A percentile compares a stretch with the other conserved stretches of the same genome.
phyloP scores from a whole-genome alignment of 2,113 vertebrate species.

The Antechinus flavipes region DNA sequence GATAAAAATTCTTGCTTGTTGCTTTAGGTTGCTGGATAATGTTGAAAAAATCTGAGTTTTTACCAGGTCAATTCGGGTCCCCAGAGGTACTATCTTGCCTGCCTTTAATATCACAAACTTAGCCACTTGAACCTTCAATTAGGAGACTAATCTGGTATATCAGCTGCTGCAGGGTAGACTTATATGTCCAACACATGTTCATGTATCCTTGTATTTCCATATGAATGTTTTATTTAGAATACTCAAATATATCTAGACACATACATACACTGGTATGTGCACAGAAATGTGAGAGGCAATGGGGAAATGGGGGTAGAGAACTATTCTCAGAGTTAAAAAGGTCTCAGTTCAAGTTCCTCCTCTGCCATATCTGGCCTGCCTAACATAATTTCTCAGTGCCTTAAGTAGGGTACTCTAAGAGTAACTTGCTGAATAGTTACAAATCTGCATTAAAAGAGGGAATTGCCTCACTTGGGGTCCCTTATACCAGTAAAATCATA shows the following conservation, averaged over 20 bases:
- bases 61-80: neutral
- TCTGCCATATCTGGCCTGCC: neutral
- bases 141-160: neutral
- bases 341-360: neutral
- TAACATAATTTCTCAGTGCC: neutral
- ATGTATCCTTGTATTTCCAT: neutral
- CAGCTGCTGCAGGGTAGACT: neutral
- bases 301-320: neutral
- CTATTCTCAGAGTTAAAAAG: neutral
- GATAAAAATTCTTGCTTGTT: neutral
- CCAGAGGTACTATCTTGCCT: neutral
- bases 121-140: neutral
- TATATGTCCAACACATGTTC: neutral
- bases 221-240: neutral
- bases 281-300: neutral
- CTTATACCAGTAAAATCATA: neutral
- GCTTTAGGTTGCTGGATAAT: neutral
- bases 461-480: neutral
- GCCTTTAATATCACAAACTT: neutral
- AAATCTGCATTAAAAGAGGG: neutral
- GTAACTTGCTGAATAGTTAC: neutral
- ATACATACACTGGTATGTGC: neutral
- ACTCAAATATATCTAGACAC: neutral
- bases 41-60: neutral
- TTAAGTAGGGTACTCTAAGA: neutral